phyloP scores from a whole-genome alignment of 2,888 invertebrate species.

The Mesochorus sp. region DNA sequence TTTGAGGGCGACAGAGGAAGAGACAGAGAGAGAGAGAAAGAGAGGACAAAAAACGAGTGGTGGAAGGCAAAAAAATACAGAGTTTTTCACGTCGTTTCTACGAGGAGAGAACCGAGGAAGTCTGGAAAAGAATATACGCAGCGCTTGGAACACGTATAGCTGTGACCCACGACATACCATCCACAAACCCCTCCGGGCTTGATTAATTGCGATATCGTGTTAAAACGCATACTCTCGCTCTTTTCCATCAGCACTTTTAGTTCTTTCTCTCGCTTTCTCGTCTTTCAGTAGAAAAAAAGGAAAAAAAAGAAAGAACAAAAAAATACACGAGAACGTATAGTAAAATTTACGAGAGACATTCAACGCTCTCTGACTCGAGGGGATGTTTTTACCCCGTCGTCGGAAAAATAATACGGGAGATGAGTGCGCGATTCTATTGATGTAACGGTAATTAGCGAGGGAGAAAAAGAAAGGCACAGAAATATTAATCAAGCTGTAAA shows the following conservation, averaged over 20 bases:
- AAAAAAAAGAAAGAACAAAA: no score
- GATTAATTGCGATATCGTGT: slow-evolving; percentile 61
- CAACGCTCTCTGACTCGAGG: background rate
- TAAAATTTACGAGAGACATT: slow-evolving; percentile 8
- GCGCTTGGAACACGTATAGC: slow-evolving; percentile 27
- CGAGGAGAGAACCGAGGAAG: background rate
- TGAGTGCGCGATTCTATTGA: slow-evolving; percentile 28
- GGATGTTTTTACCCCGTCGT: background rate
- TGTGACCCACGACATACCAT: slow-evolving; percentile 25
- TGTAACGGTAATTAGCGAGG: slow-evolving; percentile 16
- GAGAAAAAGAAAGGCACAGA: background rate
- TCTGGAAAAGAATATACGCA: slow-evolving; percentile 13
- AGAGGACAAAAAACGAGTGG: slow-evolving; percentile 7
- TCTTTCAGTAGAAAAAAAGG: background rate
- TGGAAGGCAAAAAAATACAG: background rate
- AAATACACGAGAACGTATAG: slow-evolving; percentile 8
- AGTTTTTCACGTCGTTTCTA: slow-evolving; percentile 43
- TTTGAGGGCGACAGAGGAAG: slow-evolving; percentile 24
- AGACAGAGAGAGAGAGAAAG: slow-evolving; percentile 19
- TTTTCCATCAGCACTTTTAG: slow-evolving; percentile 45
- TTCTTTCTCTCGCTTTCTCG: background rate
- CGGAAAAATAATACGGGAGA: background rate
- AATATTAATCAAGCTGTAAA: no score
- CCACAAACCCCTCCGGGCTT: slow-evolving; percentile 35
- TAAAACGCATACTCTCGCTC: slow-evolving; percentile 43